Evolutionary conservation across 2,888 invertebrate species (phyloP).

Genomic region (Aquatica leii): DNA sequence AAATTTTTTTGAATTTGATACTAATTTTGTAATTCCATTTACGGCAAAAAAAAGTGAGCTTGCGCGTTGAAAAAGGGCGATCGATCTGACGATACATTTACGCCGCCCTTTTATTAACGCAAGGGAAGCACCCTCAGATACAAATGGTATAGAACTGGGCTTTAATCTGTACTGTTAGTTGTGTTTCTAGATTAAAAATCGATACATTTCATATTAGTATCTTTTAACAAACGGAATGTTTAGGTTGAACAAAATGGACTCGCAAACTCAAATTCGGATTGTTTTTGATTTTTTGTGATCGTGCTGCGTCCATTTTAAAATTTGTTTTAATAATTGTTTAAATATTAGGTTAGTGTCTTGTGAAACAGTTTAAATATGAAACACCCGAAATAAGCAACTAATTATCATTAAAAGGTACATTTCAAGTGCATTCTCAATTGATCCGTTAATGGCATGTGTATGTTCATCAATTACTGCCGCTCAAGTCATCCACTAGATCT

Average conservation of each 20-base stretch:
- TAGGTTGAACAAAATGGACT: too few species aligned
- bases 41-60: not conserved
- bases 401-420: constrained; percentile 47
- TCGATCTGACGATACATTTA: constrained; percentile 17
- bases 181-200: constrained; percentile 45
- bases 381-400: constrained; percentile 30
- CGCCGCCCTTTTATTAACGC: not conserved
- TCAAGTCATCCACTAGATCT: constrained; percentile 34
- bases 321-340: constrained; percentile 20
- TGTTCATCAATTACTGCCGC: constrained; percentile 38
- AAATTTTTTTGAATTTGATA: too few species aligned
- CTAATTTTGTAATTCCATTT: not conserved
- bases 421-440: constrained; percentile 33
- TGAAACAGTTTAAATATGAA: constrained; percentile 34
- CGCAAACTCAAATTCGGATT: constrained; percentile 31
- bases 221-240: too few species aligned
- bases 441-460: constrained; percentile 44
- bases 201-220: constrained; percentile 39
- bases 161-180: constrained; percentile 38
- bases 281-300: constrained; percentile 17
- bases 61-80: constrained; percentile 5
- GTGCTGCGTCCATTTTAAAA: constrained; percentile 19
- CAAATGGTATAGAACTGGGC: constrained; percentile 35
- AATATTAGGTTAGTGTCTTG: constrained; percentile 17
- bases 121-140: constrained; percentile 34